Evolutionary conservation across 2,113 vertebrate species (phyloP).

Genomic region (Boleophthalmus pectinirostris): DNA sequence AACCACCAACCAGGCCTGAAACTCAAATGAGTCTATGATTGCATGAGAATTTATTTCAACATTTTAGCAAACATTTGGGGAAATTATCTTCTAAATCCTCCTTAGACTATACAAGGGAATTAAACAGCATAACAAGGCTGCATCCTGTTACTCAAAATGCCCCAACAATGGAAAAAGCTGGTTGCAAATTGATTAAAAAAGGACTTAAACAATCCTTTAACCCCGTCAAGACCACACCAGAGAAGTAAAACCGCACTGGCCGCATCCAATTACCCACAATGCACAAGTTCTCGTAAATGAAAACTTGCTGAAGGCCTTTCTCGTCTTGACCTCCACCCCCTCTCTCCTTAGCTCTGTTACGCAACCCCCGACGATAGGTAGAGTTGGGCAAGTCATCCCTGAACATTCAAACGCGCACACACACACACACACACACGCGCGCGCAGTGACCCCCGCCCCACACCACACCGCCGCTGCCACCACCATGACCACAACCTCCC

Average conservation of each 20-base stretch:
- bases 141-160: too few species aligned
- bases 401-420: constrained; percentile 7
- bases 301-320: constrained; percentile 75
- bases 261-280: neutral
- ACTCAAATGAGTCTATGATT: neutral
- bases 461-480: constrained; percentile 13
- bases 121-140: too few species aligned
- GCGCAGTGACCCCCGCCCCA: constrained; percentile 31
- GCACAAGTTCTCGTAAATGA: neutral
- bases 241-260: too few species aligned
- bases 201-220: too few species aligned
- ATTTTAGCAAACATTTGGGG: neutral
- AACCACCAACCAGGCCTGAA: neutral
- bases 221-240: too few species aligned
- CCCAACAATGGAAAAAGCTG: too few species aligned
- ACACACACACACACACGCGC: constrained; percentile 13
- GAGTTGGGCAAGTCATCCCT: constrained; percentile 10
- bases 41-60: neutral
- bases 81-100: neutral
- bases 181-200: too few species aligned
- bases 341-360: constrained; percentile 40
- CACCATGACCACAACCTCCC: constrained; percentile 49
- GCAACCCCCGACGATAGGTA: constrained; percentile 37
- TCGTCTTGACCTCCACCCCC: constrained; percentile 88
- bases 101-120: too few species aligned